Conservation (phyloP, 1,140 invertebrate genomes). For the Eriosoma lanigerum region DNA sequence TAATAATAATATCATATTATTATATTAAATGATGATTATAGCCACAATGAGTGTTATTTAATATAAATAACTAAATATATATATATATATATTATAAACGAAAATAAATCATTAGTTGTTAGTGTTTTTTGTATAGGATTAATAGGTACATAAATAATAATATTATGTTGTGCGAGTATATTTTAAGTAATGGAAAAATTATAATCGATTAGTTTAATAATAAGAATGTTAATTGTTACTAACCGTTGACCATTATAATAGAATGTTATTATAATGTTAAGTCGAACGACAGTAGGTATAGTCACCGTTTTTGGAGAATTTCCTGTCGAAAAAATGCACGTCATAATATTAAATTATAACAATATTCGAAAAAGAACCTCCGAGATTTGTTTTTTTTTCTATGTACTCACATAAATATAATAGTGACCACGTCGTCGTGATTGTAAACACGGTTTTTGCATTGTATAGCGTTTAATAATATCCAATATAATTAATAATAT, state of each 20-base stretch:
- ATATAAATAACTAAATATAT: not conserved
- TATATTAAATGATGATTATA: conserved; percentile 38
- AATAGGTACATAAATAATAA: conserved; percentile 35
- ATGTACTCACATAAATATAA: too few relatives aligned
- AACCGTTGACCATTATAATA: conserved; percentile 3
- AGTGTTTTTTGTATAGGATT: conserved; percentile 46
- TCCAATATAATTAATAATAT: conserved; percentile 5
- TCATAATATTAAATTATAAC: not conserved
- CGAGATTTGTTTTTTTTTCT: not conserved
- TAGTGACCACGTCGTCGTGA: too few relatives aligned
- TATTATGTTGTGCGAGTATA: conserved; percentile 40
- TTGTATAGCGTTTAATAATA: not conserved
- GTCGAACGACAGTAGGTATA: too few relatives aligned
- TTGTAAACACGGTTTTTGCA: not conserved
- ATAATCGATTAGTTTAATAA: conserved; percentile 6
- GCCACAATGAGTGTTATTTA: too few relatives aligned
- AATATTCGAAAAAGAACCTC: not conserved
- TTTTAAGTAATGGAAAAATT: conserved; percentile 32
- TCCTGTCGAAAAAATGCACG: not conserved
- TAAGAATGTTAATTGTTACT: too few relatives aligned
- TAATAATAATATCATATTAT: too few relatives aligned
- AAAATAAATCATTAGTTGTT: conserved; percentile 51
- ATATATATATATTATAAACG: conserved; percentile 17
- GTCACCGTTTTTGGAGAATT: conserved; percentile 3
- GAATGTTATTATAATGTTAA: conserved; percentile 6